Evolutionary conservation across 2,113 vertebrate species (phyloP).

Genomic region (Channa maculata): DNA sequence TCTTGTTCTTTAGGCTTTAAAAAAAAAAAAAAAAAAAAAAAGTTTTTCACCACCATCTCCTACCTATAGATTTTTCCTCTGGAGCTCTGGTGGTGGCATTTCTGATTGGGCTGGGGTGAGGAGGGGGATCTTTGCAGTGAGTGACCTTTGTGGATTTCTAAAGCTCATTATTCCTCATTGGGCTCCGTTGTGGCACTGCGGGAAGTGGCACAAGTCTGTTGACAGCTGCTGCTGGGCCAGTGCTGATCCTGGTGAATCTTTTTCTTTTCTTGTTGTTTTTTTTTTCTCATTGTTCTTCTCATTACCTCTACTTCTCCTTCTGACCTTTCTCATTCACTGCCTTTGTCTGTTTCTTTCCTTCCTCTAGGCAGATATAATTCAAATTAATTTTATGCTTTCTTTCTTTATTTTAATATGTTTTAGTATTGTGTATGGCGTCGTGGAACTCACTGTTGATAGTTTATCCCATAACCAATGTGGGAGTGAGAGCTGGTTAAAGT

Average conservation of each 20-base stretch:
- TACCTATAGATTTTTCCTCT: slow-evolving; percentile 64
- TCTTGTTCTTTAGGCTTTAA: slow-evolving; percentile 25
- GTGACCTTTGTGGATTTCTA: slow-evolving; percentile 82
- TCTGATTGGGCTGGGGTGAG: slow-evolving; percentile 62
- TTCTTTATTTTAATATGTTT: too few relatives aligned
- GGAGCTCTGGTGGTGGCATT: slow-evolving; percentile 65
- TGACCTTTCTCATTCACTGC: slow-evolving; percentile 44
- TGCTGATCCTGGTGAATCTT: slow-evolving; percentile 49
- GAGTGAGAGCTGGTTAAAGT: too few relatives aligned
- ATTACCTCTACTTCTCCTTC: slow-evolving; percentile 35
- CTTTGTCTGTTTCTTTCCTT: slow-evolving; percentile 37
- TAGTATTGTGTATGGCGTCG: too few relatives aligned
- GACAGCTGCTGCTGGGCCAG: slow-evolving; percentile 61
- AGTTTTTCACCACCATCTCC: slow-evolving; percentile 17
- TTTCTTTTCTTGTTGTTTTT: slow-evolving; percentile 9
- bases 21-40: too few relatives aligned
- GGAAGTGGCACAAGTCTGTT: slow-evolving; percentile 63
- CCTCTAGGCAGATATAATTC: too few relatives aligned
- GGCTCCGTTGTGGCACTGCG: slow-evolving; percentile 61
- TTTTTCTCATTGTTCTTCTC: slow-evolving; percentile 37
- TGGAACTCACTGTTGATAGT: too few relatives aligned
- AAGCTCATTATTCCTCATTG: slow-evolving; percentile 80
- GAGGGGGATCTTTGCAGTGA: slow-evolving; percentile 68
- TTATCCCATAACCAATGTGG: too few relatives aligned
- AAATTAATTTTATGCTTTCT: too few relatives aligned